These are phyloP conservation scores for Eugnorisma glareosa DNA, from an alignment of 2,888 invertebrate species.

Conservation along the genomic window DNA sequence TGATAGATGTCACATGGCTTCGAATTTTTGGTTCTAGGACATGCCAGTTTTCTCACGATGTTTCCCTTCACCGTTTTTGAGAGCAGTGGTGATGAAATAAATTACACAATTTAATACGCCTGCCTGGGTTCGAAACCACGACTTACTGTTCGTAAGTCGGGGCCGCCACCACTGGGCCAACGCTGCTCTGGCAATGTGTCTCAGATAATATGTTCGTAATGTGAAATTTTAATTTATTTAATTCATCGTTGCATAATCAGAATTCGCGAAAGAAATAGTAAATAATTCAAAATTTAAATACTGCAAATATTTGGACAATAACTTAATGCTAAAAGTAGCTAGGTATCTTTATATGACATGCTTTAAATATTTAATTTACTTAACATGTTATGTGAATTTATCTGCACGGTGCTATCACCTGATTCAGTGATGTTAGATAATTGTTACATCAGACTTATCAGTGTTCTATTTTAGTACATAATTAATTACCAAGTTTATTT, in stretches of 20 bases:
- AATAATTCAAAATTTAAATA: not conserved
- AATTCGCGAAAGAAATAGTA: not conserved
- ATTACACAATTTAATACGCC: no score
- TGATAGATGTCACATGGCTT: no score
- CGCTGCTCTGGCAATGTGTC: no score
- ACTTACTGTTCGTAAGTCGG: no score
- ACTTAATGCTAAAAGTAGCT: conserved; percentile 4
- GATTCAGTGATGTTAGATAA: conserved; percentile 13
- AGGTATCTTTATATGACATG: not conserved
- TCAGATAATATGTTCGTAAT: not conserved
- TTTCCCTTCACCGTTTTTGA: no score
- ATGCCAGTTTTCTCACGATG: no score
- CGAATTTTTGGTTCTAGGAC: no score
- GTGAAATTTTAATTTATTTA: not conserved
- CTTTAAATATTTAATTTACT: conserved; percentile 16
- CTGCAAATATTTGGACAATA: not conserved
- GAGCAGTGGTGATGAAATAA: no score
- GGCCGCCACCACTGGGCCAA: no score
- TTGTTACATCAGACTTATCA: conserved; percentile 29
- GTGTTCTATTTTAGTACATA: conserved; percentile 8
- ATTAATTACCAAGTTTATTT: not conserved
- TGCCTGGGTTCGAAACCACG: no score
- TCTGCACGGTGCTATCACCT: conserved; percentile 33
- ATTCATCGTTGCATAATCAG: not conserved
- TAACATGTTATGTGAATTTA: conserved; percentile 7